Conservation (phyloP, 1,140 invertebrate genomes). For the Heliconius hermathena region DNA sequence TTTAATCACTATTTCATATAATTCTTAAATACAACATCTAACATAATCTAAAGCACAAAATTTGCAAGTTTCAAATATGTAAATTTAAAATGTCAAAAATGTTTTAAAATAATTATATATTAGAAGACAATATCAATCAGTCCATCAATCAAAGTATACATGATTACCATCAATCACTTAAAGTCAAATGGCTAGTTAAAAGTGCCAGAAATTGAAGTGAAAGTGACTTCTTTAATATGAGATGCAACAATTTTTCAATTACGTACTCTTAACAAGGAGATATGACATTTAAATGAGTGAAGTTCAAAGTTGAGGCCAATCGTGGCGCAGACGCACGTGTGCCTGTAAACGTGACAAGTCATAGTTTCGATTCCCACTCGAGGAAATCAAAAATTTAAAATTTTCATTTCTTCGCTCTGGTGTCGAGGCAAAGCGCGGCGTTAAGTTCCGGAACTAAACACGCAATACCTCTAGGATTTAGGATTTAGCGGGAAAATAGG, state of each 20-base stretch:
- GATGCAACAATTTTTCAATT: constrained; percentile 46
- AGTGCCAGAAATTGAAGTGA: constrained; percentile 31
- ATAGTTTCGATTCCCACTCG: no score
- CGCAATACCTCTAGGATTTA: no score
- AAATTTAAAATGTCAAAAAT: constrained; percentile 19
- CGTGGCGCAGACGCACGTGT: no score
- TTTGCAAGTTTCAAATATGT: not conserved
- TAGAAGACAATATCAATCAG: constrained; percentile 34
- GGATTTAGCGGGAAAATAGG: no score
- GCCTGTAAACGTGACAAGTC: no score
- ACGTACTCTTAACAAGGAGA: constrained; percentile 44
- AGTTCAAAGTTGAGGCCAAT: constrained; percentile 38
- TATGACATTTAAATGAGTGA: constrained; percentile 44
- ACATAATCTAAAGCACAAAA: not conserved
- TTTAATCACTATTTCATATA: not conserved
- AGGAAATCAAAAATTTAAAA: no score
- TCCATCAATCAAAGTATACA: constrained; percentile 35
- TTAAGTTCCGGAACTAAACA: no score
- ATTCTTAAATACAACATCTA: not conserved
- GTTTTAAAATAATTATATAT: constrained; percentile 31
- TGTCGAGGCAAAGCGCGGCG: no score
- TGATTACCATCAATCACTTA: constrained; percentile 41
- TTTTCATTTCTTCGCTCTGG: no score
- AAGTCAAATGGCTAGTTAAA: constrained; percentile 22
- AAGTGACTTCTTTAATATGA: constrained; percentile 38